These are phyloP conservation scores for Cathartes aura DNA, from an alignment of 2,113 vertebrate genomes.

Conservation along the genomic window DNA sequence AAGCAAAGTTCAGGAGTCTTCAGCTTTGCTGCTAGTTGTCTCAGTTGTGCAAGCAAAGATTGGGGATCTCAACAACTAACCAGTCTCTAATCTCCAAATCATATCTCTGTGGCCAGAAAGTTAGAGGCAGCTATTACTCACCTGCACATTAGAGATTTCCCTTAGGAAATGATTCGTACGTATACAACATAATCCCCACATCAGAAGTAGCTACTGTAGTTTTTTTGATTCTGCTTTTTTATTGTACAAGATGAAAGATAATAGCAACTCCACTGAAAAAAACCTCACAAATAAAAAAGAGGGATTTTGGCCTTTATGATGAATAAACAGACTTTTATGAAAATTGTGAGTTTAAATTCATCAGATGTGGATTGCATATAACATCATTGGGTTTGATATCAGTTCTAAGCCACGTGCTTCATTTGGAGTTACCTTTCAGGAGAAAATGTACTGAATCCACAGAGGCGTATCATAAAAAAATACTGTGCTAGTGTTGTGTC, in stretches of 20 bases:
- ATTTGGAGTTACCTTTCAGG: background rate
- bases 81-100: background rate
- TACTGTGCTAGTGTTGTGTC: background rate
- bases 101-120: background rate
- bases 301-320: background rate
- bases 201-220: background rate
- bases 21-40: background rate
- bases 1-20: background rate
- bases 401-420: background rate
- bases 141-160: background rate
- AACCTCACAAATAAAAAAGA: background rate
- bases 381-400: background rate
- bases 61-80: background rate
- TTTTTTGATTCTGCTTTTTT: background rate
- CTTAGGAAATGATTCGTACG: background rate
- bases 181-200: background rate
- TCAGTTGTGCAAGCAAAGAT: background rate
- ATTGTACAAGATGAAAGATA: slow-evolving; percentile 21
- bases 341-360: background rate
- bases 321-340: background rate
- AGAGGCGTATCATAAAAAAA: background rate
- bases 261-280: background rate
- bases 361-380: background rate
- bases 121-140: background rate
- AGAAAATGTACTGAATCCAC: background rate